These are phyloP conservation scores for Acipenser ruthenus DNA, from an alignment of 2,797 vertebrate genomes.

Conservation along the genomic window DNA sequence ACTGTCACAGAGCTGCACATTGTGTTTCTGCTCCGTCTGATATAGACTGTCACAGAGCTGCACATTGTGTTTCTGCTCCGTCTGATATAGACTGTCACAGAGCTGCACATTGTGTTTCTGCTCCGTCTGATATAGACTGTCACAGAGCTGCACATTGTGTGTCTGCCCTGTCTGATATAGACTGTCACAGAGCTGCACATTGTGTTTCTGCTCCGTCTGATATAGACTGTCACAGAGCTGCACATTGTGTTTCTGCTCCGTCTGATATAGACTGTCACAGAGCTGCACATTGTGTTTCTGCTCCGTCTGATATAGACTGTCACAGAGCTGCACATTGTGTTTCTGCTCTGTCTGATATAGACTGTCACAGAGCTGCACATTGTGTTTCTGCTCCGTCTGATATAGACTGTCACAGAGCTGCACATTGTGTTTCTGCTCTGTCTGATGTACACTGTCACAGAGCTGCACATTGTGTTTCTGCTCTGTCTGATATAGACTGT, in stretches of 20 bases:
- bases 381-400: constrained; percentile 26
- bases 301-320: constrained; percentile 19
- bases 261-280: constrained; percentile 12
- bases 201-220: constrained; percentile 26
- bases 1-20: constrained; percentile 1
- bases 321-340: constrained; percentile 11
- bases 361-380: constrained; percentile 1
- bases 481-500: constrained; percentile 19
- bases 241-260: constrained; percentile 22
- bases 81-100: constrained; percentile 12
- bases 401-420: constrained; percentile 1
- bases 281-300: constrained; percentile 20
- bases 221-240: constrained; percentile 1
- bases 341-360: not conserved
- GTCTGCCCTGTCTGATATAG: not conserved
- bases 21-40: constrained; percentile 26
- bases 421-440: constrained; percentile 22
- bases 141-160: constrained; percentile 11
- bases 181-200: constrained; percentile 1
- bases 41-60: constrained; percentile 1
- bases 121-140: constrained; percentile 19
- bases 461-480: constrained; percentile 20
- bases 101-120: constrained; percentile 20
- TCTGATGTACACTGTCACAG: constrained; percentile 12
- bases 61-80: constrained; percentile 22